Evolutionary conservation across 64 coral and sea anemone species (phyloP), one percentile per base, ranked within the genome.

Genomic region (Catalaphyllia jardinei): DNA sequence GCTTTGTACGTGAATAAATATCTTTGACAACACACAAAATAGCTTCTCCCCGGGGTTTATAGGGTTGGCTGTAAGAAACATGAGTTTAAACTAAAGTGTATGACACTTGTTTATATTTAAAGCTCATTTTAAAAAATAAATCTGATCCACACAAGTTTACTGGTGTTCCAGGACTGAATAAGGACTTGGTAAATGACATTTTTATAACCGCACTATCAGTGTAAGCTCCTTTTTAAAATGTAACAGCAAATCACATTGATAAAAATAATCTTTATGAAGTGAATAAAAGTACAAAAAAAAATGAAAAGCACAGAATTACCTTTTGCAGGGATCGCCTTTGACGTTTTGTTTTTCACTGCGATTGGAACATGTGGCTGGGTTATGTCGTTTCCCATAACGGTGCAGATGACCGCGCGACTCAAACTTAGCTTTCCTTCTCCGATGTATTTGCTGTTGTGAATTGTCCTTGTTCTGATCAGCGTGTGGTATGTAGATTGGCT

Each of bases 371-470:
- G 62, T 85, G 50, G 15, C 52, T 35, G 33, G 0, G 81, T 67
- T 13, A 71, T 71, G 12, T 85, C 81, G 42, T 85, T 85, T 85
- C 60, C 76, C 76, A 63, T 60, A 62, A 82, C 33, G 27, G 8
- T 46, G 39, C 33, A 50, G 74, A 35, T 9, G 14, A 20, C 4
- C 74, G 20, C 38, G 33, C 11, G 15, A 73, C 2, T 13, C 13
- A 46, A 77, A 12, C 19, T 50, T 77, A 5, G 4, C 17, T 50
- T 19, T 42, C 38, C 7, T 50, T n/a, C 39, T 46, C 4, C 18
- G 39, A 20, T 18, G 35, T 24, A 16, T 29, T 77, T 51, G 20
- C 20, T n/a, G 33, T 49, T 49, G 39, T 49, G 17, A 2, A 27
- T 69, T 69, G 29, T 69, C 22, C 11, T n/a, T 69, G 22, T 69